These are phyloP conservation scores for Desoria tigrina DNA, from an alignment of 2,888 invertebrate genomes.

Conservation along the genomic window DNA sequence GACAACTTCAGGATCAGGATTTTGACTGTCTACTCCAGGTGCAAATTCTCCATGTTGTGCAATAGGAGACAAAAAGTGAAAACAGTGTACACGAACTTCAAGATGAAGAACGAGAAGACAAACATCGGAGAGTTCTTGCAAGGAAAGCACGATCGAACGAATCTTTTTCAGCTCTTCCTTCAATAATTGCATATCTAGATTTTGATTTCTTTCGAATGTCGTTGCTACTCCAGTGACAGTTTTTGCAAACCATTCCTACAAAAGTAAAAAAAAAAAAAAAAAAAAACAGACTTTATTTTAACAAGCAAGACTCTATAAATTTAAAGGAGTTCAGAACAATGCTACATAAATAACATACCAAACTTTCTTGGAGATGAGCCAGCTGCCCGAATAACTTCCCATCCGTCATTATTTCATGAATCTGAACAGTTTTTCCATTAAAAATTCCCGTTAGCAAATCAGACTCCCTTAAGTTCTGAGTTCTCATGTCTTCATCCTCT, in stretches of 20 bases:
- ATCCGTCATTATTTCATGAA: conserved; percentile 83
- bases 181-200: conserved; percentile 29
- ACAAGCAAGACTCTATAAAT: conserved; percentile 8
- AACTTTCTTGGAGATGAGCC: conserved; percentile 87
- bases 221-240: conserved; percentile 38
- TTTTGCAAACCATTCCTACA: conserved; percentile 75
- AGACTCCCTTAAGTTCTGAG: conserved; percentile 82
- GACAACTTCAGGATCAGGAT: conserved; percentile 73
- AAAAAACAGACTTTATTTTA: conserved; percentile 12
- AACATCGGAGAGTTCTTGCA: conserved; percentile 85
- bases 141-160: conserved; percentile 69
- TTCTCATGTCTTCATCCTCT: conserved; percentile 75
- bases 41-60: conserved; percentile 58
- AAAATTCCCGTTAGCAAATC: conserved; percentile 89
- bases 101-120: conserved; percentile 88
- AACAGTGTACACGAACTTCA: conserved; percentile 93
- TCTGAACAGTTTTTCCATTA: conserved; percentile 80
- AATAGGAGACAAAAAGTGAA: conserved; percentile 79
- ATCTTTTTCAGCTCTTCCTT: conserved; percentile 25
- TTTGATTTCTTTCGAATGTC: conserved; percentile 13
- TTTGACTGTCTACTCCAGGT: conserved; percentile 70
- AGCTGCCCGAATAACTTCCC: conserved; percentile 77
- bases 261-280: conserved; percentile 51
- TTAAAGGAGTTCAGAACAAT: conserved; percentile 43
- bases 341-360: conserved; percentile 62